These are phyloP conservation scores for Papilio xuthus DNA, from an alignment of 1,140 invertebrate species.

Conservation along the genomic window DNA sequence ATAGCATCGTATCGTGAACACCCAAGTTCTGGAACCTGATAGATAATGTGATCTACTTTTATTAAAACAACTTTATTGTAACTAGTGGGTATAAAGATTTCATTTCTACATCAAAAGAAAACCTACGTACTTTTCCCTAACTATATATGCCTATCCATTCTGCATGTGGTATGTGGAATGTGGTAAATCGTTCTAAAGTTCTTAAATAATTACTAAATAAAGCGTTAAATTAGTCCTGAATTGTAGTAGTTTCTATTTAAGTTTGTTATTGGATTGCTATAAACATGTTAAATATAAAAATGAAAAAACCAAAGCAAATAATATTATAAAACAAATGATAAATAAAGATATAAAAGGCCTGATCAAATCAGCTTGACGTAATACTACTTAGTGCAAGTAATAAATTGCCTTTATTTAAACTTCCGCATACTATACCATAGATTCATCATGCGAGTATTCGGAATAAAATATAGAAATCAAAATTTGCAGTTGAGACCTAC, in stretches of 20 bases:
- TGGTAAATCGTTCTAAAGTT: too few relatives aligned
- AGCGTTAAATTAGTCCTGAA: too few relatives aligned
- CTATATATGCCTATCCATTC: too few relatives aligned
- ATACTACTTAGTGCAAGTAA: neutral
- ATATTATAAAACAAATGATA: neutral
- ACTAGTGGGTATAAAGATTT: too few relatives aligned
- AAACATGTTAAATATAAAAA: neutral
- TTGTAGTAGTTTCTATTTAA: too few relatives aligned
- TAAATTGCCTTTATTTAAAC: neutral
- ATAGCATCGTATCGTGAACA: conserved; percentile 58
- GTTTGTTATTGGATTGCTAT: too few relatives aligned
- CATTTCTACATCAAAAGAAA: too few relatives aligned
- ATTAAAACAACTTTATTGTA: too few relatives aligned
- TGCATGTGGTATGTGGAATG: too few relatives aligned
- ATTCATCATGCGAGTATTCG: neutral
- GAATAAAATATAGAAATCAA: too few relatives aligned
- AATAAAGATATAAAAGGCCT: neutral
- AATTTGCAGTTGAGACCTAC: neutral
- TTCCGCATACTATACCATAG: neutral
- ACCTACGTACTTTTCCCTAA: too few relatives aligned
- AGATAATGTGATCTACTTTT: neutral
- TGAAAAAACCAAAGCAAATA: neutral
- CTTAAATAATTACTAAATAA: too few relatives aligned
- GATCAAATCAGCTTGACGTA: conserved; percentile 3
- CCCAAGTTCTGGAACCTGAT: conserved; percentile 48